Conservation (phyloP, 2,113 vertebrate genomes). For the Barbus barbus region DNA sequence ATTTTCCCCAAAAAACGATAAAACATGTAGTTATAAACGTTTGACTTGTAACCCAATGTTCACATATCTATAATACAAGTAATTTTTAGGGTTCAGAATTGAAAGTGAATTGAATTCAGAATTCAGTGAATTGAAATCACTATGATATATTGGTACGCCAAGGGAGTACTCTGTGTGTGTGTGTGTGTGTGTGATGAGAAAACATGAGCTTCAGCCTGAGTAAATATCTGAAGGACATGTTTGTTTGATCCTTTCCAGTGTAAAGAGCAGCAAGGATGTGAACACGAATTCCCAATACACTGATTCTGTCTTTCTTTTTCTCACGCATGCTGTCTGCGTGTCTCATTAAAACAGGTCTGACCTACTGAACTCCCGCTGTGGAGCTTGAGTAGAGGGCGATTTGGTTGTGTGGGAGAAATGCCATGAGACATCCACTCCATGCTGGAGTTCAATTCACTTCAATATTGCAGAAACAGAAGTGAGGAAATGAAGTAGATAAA, state of each 20-base stretch:
- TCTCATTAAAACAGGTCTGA: slow-evolving; percentile 41
- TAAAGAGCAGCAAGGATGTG: not conserved
- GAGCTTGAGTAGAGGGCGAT: slow-evolving; percentile 17
- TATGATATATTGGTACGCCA: not conserved
- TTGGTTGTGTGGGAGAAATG: slow-evolving; percentile 37
- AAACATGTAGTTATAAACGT: no score
- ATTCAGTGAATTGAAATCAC: slow-evolving; percentile 11
- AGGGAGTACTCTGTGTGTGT: not conserved
- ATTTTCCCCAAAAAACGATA: no score
- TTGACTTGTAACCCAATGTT: no score
- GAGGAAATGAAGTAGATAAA: slow-evolving; percentile 27
- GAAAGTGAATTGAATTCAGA: slow-evolving; percentile 9
- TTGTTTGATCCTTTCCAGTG: slow-evolving; percentile 31
- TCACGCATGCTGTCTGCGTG: slow-evolving; percentile 10
- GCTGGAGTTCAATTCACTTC: slow-evolving; percentile 8
- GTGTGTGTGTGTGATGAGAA: not conserved
- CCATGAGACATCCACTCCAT: slow-evolving; percentile 16
- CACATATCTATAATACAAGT: not conserved
- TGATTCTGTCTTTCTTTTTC: slow-evolving; percentile 11
- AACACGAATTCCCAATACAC: slow-evolving; percentile 10
- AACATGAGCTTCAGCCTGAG: slow-evolving; percentile 1
- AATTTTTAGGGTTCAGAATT: not conserved
- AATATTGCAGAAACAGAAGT: slow-evolving; percentile 1
- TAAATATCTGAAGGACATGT: slow-evolving; percentile 18
- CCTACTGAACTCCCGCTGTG: slow-evolving; percentile 31